These are phyloP conservation scores for Pimpla rufipes DNA, from an alignment of 2,888 invertebrate genomes.

Conservation along the genomic window DNA sequence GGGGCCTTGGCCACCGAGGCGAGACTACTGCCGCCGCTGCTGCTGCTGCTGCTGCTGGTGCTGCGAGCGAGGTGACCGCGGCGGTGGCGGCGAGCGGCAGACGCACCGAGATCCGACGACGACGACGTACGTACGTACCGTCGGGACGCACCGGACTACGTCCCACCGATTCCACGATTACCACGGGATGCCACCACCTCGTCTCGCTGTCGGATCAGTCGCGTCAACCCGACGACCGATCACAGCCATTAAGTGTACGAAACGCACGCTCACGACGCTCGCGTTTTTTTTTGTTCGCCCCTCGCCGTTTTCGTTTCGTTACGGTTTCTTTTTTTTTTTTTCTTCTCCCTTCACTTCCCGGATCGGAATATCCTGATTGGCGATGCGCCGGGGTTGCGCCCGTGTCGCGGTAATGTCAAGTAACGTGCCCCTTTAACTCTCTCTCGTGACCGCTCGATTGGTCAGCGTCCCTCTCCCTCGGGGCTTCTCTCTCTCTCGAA, in stretches of 20 bases:
- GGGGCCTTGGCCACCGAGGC: conserved; percentile 49
- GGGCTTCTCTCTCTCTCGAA: neutral
- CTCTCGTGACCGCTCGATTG: conserved; percentile 23
- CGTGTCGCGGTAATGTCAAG: conserved; percentile 24
- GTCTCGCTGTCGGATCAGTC: conserved; percentile 58
- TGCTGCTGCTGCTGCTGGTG: conserved; percentile 7
- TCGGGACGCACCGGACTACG: conserved; percentile 43
- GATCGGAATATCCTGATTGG: conserved; percentile 42
- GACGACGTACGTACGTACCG: conserved; percentile 11
- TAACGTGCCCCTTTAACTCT: conserved; percentile 58
- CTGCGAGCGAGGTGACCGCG: conserved; percentile 57
- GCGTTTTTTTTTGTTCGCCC: neutral
- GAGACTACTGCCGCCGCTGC: conserved; percentile 36
- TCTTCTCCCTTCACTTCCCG: conserved; percentile 28
- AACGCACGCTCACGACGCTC: neutral
- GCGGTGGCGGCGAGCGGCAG: conserved; percentile 25
- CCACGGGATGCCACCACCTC: conserved; percentile 42
- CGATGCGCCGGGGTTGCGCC: conserved; percentile 33
- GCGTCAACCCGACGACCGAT: conserved; percentile 56
- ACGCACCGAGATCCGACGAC: conserved; percentile 30
- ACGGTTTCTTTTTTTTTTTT: neutral
- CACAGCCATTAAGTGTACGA: conserved; percentile 67
- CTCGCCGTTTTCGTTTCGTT: too few species aligned
- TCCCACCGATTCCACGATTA: conserved; percentile 38
- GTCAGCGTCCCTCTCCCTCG: conserved; percentile 10